Percentiles rank a stretch among this genome's conserved stretches.
phyloP scores from a whole-genome alignment of 1,140 invertebrate genomes.

The Heliconius congener region DNA sequence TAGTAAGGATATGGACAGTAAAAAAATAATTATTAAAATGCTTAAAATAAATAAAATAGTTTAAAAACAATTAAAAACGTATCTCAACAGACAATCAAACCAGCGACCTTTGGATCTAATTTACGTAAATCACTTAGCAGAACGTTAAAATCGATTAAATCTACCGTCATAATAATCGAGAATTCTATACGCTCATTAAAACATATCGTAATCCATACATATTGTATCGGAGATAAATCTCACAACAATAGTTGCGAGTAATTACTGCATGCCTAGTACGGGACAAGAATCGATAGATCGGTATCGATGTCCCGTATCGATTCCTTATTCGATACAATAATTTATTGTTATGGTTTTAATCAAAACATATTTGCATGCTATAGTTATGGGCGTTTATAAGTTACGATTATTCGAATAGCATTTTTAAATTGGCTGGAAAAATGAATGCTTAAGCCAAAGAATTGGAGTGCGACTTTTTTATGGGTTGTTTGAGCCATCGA shows the following conservation, averaged over 20 bases:
- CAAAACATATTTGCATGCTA: constrained; percentile 63
- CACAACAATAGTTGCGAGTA: constrained; percentile 67
- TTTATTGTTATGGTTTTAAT: constrained; percentile 75
- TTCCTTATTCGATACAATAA: constrained; percentile 68
- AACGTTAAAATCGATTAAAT: constrained; percentile 18
- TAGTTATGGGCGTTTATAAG: constrained; percentile 29
- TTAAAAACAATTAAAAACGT: not conserved
- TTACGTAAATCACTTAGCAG: not conserved
- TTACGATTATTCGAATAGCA: constrained; percentile 35
- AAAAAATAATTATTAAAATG: not conserved
- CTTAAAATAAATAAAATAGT: not conserved
- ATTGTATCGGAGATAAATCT: constrained; percentile 62
- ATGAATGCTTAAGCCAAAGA: not conserved
- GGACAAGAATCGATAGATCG: constrained; percentile 73
- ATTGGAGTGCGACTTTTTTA: not conserved
- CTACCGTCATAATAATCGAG: constrained; percentile 33
- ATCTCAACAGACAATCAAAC: not conserved
- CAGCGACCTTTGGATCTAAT: not conserved
- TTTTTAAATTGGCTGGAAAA: constrained; percentile 35
- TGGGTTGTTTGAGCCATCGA: not conserved
- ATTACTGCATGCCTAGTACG: constrained; percentile 73
- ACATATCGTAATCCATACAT: constrained; percentile 37
- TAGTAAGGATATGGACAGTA: no score
- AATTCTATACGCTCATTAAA: constrained; percentile 42
- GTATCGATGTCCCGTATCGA: constrained; percentile 60